A percentile compares a stretch with the other conserved stretches of the same genome.
phyloP scores from a whole-genome alignment of 2,888 invertebrate genomes.

The Physocephala rufipes region DNA sequence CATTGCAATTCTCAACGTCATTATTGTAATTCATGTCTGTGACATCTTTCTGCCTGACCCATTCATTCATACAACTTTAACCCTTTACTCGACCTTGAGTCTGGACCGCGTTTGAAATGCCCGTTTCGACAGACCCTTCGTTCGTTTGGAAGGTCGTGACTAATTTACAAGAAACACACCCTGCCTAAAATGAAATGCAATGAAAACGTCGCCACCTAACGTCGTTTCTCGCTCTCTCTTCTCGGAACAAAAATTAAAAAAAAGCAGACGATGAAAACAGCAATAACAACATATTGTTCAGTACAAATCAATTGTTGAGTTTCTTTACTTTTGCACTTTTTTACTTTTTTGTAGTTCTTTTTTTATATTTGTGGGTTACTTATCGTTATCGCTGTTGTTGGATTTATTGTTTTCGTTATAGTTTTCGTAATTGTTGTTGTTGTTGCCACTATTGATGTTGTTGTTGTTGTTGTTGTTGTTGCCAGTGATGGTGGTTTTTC shows the following conservation, averaged over 20 bases:
- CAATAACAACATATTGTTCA: not conserved
- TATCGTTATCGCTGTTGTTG: constrained; percentile 6
- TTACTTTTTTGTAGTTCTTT: not conserved
- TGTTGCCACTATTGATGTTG: not conserved
- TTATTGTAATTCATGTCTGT: too few species aligned
- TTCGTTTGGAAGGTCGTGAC: too few species aligned
- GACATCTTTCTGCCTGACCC: too few species aligned
- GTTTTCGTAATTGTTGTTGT: not conserved
- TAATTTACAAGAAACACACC: not conserved
- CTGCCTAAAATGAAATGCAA: not conserved
- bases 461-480: not conserved
- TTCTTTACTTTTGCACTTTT: not conserved
- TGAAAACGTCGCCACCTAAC: not conserved
- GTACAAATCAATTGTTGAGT: not conserved
- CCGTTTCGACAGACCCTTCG: too few species aligned
- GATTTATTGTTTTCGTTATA: not conserved
- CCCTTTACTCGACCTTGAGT: too few species aligned
- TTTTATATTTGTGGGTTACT: not conserved
- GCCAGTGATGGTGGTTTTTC: not conserved
- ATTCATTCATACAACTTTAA: too few species aligned
- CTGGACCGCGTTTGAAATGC: too few species aligned
- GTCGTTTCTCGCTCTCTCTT: not conserved
- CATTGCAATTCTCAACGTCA: too few species aligned
- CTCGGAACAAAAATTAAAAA: not conserved
- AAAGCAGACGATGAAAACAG: not conserved